These are phyloP conservation scores for Irena cyanogastra DNA, from an alignment of 2,113 vertebrate genomes.

Conservation along the genomic window DNA sequence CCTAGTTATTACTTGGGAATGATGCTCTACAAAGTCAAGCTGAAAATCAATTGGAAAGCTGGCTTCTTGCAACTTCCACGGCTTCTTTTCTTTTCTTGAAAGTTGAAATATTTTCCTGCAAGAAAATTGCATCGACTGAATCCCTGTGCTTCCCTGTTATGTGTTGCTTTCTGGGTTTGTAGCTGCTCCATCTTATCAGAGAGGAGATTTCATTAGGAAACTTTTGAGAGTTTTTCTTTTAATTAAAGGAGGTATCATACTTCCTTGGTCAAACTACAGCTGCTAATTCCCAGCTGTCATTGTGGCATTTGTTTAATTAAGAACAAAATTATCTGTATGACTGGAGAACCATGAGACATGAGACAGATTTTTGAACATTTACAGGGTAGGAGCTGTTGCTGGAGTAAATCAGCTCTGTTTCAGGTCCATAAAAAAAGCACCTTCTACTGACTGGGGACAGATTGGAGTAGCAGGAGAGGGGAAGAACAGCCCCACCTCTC, in stretches of 20 bases:
- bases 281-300: constrained; percentile 23
- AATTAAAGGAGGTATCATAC: constrained; percentile 14
- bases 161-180: background rate
- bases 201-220: constrained; percentile 12
- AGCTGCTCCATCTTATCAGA: background rate
- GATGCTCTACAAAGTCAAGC: background rate
- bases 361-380: background rate
- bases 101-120: background rate
- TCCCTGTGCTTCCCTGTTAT: background rate
- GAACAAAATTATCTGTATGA: background rate
- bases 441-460: rapidly evolving
- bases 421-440: background rate
- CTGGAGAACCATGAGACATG: background rate
- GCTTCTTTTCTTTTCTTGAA: background rate
- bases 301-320: constrained; percentile 39
- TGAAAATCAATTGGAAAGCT: constrained; percentile 1
- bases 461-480: background rate
- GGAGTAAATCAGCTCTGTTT: background rate
- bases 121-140: background rate
- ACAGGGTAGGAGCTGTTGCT: background rate
- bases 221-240: constrained; percentile 6
- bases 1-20: background rate
- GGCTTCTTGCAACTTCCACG: background rate
- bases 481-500: rapidly evolving
- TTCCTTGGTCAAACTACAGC: background rate